Percentiles rank a stretch among this genome's conserved stretches.
Evolutionary conservation across 1,140 invertebrate genomes (phyloP).

Genomic region (Bombyx mori): DNA sequence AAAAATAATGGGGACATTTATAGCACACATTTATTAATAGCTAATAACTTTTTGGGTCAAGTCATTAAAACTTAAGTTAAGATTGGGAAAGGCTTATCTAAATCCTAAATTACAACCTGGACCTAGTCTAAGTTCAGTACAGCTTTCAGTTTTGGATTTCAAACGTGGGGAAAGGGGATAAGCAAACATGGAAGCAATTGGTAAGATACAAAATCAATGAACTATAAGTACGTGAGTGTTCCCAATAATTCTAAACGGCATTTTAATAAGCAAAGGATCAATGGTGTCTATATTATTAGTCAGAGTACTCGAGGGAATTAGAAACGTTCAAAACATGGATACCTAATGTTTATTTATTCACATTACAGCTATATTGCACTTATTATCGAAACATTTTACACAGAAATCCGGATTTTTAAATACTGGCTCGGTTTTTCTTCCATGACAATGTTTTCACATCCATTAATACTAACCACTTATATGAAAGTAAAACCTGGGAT

Average conservation of each 20-base stretch:
- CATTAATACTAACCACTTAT: background rate
- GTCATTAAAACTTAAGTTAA: conserved; percentile 46
- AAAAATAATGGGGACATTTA: conserved; percentile 48
- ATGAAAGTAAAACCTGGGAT: no score
- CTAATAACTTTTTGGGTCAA: conserved; percentile 51
- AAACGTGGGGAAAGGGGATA: conserved; percentile 31
- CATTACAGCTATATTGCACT: conserved; percentile 67
- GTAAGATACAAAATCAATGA: conserved; percentile 39
- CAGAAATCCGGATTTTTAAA: conserved; percentile 65
- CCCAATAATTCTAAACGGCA: background rate
- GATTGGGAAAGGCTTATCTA: conserved; percentile 46
- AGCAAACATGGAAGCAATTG: conserved; percentile 49
- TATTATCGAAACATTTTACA: conserved; percentile 53
- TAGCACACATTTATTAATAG: conserved; percentile 62
- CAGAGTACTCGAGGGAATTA: conserved; percentile 8
- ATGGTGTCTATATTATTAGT: no score
- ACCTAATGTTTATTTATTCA: conserved; percentile 32
- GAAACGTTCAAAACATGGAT: conserved; percentile 4
- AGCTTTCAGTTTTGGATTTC: conserved; percentile 36
- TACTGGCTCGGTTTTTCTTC: conserved; percentile 65
- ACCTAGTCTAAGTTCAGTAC: conserved; percentile 58
- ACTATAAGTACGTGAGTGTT: no score
- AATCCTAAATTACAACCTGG: conserved; percentile 65
- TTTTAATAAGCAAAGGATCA: background rate
- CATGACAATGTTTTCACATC: conserved; percentile 14